phyloP scores from a whole-genome alignment of 2,113 vertebrate genomes.

The Phylloscopus whistleri region DNA sequence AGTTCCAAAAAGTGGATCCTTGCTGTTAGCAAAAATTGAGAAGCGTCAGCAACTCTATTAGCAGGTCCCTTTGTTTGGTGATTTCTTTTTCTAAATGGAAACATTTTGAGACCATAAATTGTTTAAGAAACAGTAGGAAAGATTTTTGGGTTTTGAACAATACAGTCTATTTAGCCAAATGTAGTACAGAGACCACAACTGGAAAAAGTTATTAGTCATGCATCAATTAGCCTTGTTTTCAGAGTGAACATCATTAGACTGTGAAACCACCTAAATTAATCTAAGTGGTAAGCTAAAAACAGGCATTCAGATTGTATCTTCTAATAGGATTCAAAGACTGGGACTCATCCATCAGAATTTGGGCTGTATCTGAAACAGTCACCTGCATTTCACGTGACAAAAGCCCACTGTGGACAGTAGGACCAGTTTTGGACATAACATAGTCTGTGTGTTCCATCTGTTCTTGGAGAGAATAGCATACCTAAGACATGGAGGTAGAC shows the following conservation, averaged over 20 bases:
- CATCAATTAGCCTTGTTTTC: not conserved
- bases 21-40: not conserved
- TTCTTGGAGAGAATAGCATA: not conserved
- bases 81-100: constrained; percentile 23
- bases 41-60: not conserved
- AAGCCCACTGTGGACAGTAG: not conserved
- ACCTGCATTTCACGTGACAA: not conserved
- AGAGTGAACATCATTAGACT: not conserved
- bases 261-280: not conserved
- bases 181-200: not conserved
- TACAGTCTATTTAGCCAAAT: not conserved
- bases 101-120: not conserved
- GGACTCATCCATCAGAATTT: not conserved
- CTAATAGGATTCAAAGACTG: not conserved
- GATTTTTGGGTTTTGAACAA: constrained; percentile 21
- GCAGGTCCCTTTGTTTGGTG: not conserved
- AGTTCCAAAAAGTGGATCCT: not conserved
- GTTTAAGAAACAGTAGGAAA: constrained; percentile 29
- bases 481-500: not conserved
- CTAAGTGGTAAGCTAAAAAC: not conserved
- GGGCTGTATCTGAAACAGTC: not conserved
- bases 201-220: constrained; percentile 22
- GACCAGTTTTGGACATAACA: not conserved
- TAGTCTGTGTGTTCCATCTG: not conserved
- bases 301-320: not conserved